Evolutionary conservation across 1,140 invertebrate species (phyloP), one percentile per base, ranked within the genome.

Genomic region (Diprion similis): DNA sequence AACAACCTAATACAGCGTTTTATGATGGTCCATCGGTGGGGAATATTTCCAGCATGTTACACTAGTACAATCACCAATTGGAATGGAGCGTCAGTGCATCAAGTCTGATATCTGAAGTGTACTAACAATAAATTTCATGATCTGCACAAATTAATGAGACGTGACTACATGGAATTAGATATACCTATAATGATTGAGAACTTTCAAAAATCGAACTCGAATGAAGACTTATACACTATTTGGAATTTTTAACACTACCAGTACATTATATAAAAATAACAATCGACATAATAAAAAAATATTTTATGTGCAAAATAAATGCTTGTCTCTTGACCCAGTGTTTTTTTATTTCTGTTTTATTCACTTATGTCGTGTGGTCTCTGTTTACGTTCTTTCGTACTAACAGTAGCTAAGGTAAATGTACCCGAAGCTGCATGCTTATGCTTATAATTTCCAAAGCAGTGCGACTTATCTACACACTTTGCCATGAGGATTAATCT

Each of bases 211-310:
- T 59, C 51, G 11, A 59, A 59, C n/a, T 17, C n/a, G 9, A 17
- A 59, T 59, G n/a, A 59, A 59, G 9, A 59, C n/a, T 59, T 59
- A 59, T 59, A 13, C 4, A 59, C 51, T 59, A 59, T 59, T 59
- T 59, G 11, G n/a, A 59, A 59, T 17, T 15, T 59, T 59, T 0
- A 59, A 59, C 11, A 59, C 51, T 59, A 59, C 51, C n/a, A 17
- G 6, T 59, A 59, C n/a, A 59, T 59, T 59, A 59, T 59, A 59
- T 59, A 59, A 59, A 59, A 59, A 59, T 59, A 59, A 59, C 51
- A 59, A 59, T 59, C n/a, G 51, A 59, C 11, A 59, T 17, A 17
- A 15, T 59, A 59, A 59, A 59, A 59, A 59, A 59, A 59, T 59
- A 59, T 59, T 59, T 59, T 17, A 15, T 6, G n/a, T 59, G 51